Conservation (phyloP, 1,140 invertebrate species). For the Listronotus bonariensis region DNA sequence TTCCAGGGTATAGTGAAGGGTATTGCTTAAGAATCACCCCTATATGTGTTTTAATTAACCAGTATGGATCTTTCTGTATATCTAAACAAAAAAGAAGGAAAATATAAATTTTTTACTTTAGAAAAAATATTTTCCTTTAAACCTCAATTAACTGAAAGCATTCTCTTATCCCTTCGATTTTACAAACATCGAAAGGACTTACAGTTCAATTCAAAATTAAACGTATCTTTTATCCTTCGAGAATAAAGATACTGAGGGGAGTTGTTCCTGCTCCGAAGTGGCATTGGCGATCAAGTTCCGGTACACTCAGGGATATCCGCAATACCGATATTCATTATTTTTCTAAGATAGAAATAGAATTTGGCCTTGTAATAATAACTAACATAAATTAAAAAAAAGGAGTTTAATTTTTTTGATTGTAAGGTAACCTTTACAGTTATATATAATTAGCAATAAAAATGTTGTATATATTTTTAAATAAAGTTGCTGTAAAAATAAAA, state of each 20-base stretch:
- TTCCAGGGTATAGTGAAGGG: no score
- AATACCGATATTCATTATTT: slow-evolving; percentile 55
- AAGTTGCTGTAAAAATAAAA: no score
- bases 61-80: no score
- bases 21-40: no score
- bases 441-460: no score
- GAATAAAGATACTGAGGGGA: slow-evolving; percentile 50
- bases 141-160: slow-evolving; percentile 10
- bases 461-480: no score
- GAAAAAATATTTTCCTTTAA: no score
- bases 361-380: slow-evolving; percentile 1
- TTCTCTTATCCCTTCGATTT: slow-evolving; percentile 7
- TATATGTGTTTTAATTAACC: no score
- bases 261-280: slow-evolving; percentile 41
- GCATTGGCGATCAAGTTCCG: slow-evolving; percentile 50
- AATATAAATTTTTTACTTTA: no score
- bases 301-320: slow-evolving; percentile 50
- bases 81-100: no score
- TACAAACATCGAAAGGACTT: slow-evolving; percentile 16
- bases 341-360: slow-evolving; percentile 29
- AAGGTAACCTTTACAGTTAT: no score
- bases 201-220: slow-evolving; percentile 45
- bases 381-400: neutral
- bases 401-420: no score
- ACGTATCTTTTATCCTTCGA: slow-evolving; percentile 44